Evolutionary conservation across 2,888 invertebrate species (phyloP), one percentile per base, ranked within the genome.

Genomic region (Lochmaea crataegi): DNA sequence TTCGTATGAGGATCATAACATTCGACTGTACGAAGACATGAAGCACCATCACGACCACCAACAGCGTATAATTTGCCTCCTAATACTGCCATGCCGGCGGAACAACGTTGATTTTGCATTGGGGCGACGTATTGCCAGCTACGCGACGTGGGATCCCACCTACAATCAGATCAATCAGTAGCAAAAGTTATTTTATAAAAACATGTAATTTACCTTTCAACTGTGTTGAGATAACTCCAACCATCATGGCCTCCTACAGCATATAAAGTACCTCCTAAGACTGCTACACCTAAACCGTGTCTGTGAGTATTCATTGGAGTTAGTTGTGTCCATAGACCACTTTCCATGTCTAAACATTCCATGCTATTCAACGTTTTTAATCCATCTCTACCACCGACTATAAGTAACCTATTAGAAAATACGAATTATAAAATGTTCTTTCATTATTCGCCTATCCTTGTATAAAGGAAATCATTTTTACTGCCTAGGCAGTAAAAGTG

Each of bases 231-330:
- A 85, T 97, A 97, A 82, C 96, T 96, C 96, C 96, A 96, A 18
- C 96, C 97, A 86, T 98, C 97, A 84, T 97, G 97, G 0, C 98
- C 98, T 1, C 98, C 97, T 3, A 97, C 96, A 0, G 97, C 97
- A 87, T 98, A 98, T 73, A 98, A 89, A 0, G 96, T 96, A 0
- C 95, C 94, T 80, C 91, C 91, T 64, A 96, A 89, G 45, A 94
- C 92, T 2, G 94, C 94, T 38, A 94, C 94, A 12, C 94, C 94
- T 73, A 94, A 87, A 0, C 94, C 94, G 84, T 94, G 94, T 2
- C 97, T 89, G 84, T 96, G 96, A 11, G 96, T 96, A 82, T 93
- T 94, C 96, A 98, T 97, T 0, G 96, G 92, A 51, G 95, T 93
- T 76, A 97, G 85, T 22, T 91, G 90, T 69, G 91, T 92, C 96